These are phyloP conservation scores for Andrena chrysosceles DNA, from an alignment of 2,888 invertebrate genomes.

Conservation along the genomic window DNA sequence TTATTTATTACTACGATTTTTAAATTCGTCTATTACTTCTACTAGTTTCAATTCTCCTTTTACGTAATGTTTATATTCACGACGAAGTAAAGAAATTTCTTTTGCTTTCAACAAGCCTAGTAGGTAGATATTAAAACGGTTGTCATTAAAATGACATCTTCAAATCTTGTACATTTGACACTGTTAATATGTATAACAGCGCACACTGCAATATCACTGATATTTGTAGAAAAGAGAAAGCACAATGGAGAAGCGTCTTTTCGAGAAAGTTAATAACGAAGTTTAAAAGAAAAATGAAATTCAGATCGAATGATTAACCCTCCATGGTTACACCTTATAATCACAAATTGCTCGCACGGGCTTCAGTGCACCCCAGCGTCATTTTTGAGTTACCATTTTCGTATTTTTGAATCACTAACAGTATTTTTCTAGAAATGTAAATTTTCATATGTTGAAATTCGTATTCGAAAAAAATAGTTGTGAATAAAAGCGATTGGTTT, in stretches of 20 bases:
- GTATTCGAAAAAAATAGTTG: too few relatives aligned
- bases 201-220: neutral
- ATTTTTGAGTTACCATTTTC: too few relatives aligned
- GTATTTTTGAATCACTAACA: too few relatives aligned
- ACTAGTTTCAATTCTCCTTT: neutral
- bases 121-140: neutral
- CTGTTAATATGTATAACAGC: too few relatives aligned
- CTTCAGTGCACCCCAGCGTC: too few relatives aligned
- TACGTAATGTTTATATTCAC: neutral
- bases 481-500: too few relatives aligned
- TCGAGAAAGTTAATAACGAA: neutral
- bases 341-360: too few relatives aligned
- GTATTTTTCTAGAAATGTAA: too few relatives aligned
- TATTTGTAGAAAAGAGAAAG: neutral
- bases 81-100: neutral
- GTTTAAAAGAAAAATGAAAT: neutral
- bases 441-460: too few relatives aligned
- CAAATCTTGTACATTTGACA: neutral
- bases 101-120: neutral
- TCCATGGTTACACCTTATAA: too few relatives aligned
- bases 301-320: neutral
- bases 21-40: neutral
- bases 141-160: neutral
- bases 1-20: constrained; percentile 7
- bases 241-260: neutral